Evolutionary conservation across 1,140 invertebrate species (phyloP).

Genomic region (Pachypeltis micranthus): DNA sequence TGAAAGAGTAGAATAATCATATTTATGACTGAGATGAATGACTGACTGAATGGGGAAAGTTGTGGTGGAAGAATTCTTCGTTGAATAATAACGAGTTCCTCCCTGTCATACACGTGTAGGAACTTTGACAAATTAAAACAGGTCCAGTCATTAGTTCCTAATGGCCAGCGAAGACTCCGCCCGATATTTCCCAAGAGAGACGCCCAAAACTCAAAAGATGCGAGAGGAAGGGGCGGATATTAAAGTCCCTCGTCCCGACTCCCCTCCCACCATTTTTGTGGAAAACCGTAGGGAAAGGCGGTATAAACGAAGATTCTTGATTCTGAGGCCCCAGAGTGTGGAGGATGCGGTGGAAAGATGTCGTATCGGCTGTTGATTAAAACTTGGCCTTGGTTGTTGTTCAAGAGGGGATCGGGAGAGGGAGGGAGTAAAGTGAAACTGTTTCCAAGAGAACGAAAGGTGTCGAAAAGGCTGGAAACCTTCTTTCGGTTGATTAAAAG

Average conservation of each 20-base stretch:
- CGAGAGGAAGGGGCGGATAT: background rate
- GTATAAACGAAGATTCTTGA: background rate
- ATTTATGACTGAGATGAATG: no score
- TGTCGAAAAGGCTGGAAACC: no score
- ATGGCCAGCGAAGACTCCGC: background rate
- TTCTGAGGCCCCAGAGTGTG: background rate
- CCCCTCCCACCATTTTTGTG: background rate
- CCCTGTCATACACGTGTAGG: constrained; percentile 9
- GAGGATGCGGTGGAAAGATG: background rate
- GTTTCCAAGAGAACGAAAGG: no score
- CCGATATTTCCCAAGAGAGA: constrained; percentile 3
- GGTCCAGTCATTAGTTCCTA: constrained; percentile 8
- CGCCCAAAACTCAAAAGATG: background rate
- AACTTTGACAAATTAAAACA: constrained; percentile 13
- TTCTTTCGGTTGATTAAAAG: no score
- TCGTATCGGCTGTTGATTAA: constrained; percentile 9
- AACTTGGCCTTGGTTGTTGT: background rate
- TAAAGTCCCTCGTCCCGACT: background rate
- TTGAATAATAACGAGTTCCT: constrained; percentile 13
- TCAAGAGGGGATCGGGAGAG: background rate
- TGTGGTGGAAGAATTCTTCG: no score
- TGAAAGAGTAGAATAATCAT: no score
- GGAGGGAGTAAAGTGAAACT: no score
- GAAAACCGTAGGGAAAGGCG: background rate
- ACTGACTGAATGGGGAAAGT: no score